Evolutionary conservation across 2,113 vertebrate genomes (phyloP).

Genomic region (Psilopogon haemacephalus): DNA sequence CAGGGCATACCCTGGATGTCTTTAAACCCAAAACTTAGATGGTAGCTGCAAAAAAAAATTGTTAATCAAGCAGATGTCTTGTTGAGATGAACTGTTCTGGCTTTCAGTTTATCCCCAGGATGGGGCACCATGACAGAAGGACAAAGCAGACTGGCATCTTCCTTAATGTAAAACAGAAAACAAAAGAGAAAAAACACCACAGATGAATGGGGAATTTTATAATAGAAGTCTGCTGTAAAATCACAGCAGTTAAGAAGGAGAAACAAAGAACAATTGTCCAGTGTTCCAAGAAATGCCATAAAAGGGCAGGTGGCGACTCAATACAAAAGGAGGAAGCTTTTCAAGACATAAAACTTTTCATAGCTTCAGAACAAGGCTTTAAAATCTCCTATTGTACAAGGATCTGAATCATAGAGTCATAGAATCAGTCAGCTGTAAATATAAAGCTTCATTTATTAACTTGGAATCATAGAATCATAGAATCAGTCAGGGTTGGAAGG

Average conservation of each 20-base stretch:
- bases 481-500: no score
- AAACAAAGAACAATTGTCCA: not conserved
- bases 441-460: no score
- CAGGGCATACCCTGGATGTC: not conserved
- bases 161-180: not conserved
- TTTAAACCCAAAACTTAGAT: not conserved
- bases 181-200: no score
- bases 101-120: not conserved
- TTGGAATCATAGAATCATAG: no score
- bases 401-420: not conserved
- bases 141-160: not conserved
- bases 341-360: not conserved
- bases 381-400: not conserved
- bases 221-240: not conserved
- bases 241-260: not conserved
- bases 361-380: not conserved
- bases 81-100: not conserved
- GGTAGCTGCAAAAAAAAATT: not conserved
- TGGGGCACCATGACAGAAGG: not conserved
- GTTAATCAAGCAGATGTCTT: not conserved
- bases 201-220: not conserved
- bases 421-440: no score
- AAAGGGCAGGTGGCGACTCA: not conserved
- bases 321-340: not conserved
- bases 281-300: not conserved